Base-by-base conservation (phyloP, 2,888 invertebrate genomes). In the Sphecodes monilicornis region DNA sequence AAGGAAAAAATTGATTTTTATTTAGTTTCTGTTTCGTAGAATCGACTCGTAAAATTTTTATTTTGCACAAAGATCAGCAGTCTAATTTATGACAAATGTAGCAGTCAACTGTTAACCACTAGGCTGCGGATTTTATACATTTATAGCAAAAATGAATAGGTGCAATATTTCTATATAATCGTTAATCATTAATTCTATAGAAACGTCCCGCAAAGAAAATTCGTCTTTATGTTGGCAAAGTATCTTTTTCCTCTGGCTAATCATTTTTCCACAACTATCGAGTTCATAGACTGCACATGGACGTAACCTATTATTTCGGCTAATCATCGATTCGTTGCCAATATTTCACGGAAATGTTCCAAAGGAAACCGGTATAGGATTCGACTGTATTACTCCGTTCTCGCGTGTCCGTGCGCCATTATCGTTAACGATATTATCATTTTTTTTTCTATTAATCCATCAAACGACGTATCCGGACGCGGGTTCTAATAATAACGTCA, bases 401-500 rank as follows among this genome's bases (percentile, higher is more conserved):
- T 80, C 66, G 71, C 72, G 71, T 78, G 81, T 43, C 68, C 54
- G 26, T 54, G 66, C 36, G 72, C 72, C 71, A 81, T 78, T 81
- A 78, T 78, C 72, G 66, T 78, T 71, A 69, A 69, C 72, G 77
- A 68, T 72, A 75, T 72, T 77, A 81, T 66, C 81, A 70, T 54
- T 66, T n/a, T 70, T 66, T 66, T 66, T 66, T 36, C 69, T 43
- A 64, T 74, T 80, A 66, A 54, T 75, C 64, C 66, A 39, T 32
- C 16, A 75, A 82, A 75, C 74, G 41, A 64, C 75, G 74, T 50
- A 66, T 77, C 71, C 66, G 73, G 68, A 78, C 43, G 75, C 64
- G 71, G 36, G 70, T 75, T 80, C 76, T 80, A 76, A 82, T 80
- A 71, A 76, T 76, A 82, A 80, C 60, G 64, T 60, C 46, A 54